Evolutionary conservation across 2,888 invertebrate genomes (phyloP).

Genomic region (Oscheius sp.): DNA sequence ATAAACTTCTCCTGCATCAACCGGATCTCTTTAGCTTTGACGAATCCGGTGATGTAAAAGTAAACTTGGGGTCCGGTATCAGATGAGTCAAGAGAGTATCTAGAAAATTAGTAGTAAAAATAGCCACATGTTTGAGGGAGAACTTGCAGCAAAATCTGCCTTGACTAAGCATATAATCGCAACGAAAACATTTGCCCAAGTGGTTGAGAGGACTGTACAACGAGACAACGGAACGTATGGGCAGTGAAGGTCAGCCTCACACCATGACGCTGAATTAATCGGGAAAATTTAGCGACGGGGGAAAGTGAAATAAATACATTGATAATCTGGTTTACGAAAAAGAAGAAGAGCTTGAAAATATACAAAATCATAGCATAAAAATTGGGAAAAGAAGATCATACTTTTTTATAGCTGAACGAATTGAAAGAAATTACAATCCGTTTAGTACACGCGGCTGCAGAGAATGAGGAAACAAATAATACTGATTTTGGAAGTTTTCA

Average conservation of each 20-base stretch:
- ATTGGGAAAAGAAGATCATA: neutral
- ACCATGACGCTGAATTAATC: constrained; percentile 14
- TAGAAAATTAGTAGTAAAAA: neutral
- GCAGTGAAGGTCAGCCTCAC: constrained; percentile 22
- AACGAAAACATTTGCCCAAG: constrained; percentile 25
- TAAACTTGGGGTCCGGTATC: no score
- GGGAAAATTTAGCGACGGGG: neutral
- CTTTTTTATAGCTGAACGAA: constrained; percentile 15
- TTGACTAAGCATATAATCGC: constrained; percentile 23
- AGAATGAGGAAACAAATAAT: neutral
- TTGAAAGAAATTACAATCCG: constrained; percentile 16
- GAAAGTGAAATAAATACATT: neutral
- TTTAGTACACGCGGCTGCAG: neutral
- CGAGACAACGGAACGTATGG: constrained; percentile 3
- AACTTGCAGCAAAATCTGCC: constrained; percentile 5
- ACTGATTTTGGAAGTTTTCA: neutral
- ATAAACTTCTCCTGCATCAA: constrained; percentile 15
- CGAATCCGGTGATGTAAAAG: no score
- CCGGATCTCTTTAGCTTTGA: neutral
- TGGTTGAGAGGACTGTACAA: constrained; percentile 23
- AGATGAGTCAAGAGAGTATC: no score
- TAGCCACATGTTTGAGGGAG: constrained; percentile 9
- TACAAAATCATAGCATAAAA: neutral
- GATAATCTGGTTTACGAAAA: neutral
- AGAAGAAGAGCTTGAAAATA: neutral